Base-by-base conservation (phyloP, 2,113 vertebrate species). In the Lamprotornis superbus region DNA sequence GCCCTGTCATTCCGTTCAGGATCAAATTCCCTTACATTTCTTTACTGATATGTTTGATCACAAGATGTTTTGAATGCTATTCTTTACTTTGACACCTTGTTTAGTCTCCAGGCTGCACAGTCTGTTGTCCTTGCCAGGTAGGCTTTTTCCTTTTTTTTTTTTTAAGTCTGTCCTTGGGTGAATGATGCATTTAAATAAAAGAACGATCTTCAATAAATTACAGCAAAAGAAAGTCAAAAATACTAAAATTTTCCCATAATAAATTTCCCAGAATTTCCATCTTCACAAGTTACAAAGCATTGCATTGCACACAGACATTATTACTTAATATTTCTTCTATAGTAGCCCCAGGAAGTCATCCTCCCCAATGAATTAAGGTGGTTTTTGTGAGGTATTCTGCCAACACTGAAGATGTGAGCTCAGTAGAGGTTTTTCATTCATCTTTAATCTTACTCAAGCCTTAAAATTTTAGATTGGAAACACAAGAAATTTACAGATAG, bases 1-100 rank as follows among this genome's bases (percentile, higher is more conserved):
- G 49, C 3, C 18, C 35, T 39, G 8, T 50, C 1, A 0, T 75
- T 47, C n/a, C 0, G 0, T 28, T 55, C 31, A 15, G 47, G 30
- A 40, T 33, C 31, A 59, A 50, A 35, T 67, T 70, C 6, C 22
- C 35, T 28, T 39, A 14, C 12, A 6, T 63, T 85, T 76, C 40
- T 73, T 68, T 37, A 70, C 31, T 57, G 50, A 70, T 8, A 12
- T 0, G 2, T 74, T 87, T 74, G 20, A 22, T 70, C 10, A 50
- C 33, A 78, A 56, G 12, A 80, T 55, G 8, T 39, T 91, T 67
- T 65, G 60, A 81, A 59, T 33, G 14, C 14, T 11, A 3, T 46
- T 86, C 18, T 81, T 74, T 40, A 22, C 19, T 73, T 49, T 40
- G n/a, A 52, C 17, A 39, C 11, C 25, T 64, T 68, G 1, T 78